Percentiles rank a stretch among this genome's conserved stretches.
Evolutionary conservation across 2,888 invertebrate species (phyloP).

Genomic region (Yponomeuta cagnagella): DNA sequence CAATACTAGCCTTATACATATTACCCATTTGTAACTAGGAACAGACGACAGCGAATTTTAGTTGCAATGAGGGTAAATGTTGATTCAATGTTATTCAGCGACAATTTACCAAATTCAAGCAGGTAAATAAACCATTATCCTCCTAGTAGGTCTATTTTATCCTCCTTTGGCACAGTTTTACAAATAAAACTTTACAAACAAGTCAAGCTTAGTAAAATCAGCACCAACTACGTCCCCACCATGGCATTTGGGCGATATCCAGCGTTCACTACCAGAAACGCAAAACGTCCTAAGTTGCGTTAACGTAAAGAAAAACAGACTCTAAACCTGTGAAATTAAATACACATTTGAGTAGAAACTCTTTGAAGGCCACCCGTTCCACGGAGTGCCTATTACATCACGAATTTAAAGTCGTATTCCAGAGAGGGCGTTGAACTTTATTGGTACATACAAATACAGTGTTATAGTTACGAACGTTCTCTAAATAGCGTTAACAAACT

Average conservation of each 20-base stretch:
- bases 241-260: conserved; percentile 32
- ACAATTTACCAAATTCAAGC: too few relatives aligned
- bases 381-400: neutral
- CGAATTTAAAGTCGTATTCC: neutral
- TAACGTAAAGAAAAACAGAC: conserved; percentile 17
- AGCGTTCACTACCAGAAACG: too few relatives aligned
- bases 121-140: too few relatives aligned
- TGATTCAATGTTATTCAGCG: too few relatives aligned
- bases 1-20: too few relatives aligned
- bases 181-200: neutral
- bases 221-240: neutral
- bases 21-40: too few relatives aligned
- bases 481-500: too few relatives aligned
- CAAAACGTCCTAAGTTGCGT: neutral
- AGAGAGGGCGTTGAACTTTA: neutral
- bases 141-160: too few relatives aligned
- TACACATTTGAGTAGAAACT: conserved; percentile 13
- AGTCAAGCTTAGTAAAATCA: neutral
- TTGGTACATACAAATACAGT: neutral
- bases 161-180: neutral
- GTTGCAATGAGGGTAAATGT: too few relatives aligned
- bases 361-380: neutral
- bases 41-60: too few relatives aligned
- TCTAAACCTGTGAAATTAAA: conserved; percentile 4
- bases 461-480: too few relatives aligned